Percentiles rank a stretch among this genome's conserved stretches.
phyloP scores from a whole-genome alignment of 2,888 invertebrate species.

The Drosophila antonietae region DNA sequence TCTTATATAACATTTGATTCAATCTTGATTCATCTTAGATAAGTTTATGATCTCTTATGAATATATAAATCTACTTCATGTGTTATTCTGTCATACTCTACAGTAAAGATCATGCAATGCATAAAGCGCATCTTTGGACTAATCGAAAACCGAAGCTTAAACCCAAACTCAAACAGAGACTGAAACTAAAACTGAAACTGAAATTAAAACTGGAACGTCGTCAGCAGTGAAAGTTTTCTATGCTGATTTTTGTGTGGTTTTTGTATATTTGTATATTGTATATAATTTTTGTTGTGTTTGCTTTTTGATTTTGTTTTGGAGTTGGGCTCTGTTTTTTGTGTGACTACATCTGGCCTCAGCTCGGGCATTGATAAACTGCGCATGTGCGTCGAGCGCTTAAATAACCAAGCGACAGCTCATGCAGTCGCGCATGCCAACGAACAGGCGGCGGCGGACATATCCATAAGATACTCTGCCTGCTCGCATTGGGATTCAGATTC shows the following conservation, averaged over 20 bases:
- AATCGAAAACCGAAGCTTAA: conserved; percentile 18
- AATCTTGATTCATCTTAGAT: not conserved
- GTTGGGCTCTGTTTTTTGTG: conserved; percentile 1
- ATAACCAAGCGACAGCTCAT: conserved; percentile 56
- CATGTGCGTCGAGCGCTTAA: conserved; percentile 67
- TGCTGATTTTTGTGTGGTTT: conserved; percentile 50
- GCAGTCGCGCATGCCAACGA: conserved; percentile 68
- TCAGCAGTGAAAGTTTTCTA: conserved; percentile 73
- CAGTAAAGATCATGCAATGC: not conserved
- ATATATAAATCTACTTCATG: not conserved
- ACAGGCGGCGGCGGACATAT: conserved; percentile 29
- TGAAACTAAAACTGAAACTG: conserved; percentile 37
- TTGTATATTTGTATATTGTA: conserved; percentile 1
- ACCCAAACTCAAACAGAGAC: conserved; percentile 14
- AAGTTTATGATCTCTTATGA: no score
- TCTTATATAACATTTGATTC: not conserved
- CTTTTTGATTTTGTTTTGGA: not conserved
- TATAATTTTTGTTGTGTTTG: not conserved
- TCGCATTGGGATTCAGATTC: conserved; percentile 10
- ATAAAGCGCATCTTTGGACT: conserved; percentile 15
- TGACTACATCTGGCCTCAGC: conserved; percentile 21
- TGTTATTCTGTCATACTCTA: not conserved
- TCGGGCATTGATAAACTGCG: conserved; percentile 62
- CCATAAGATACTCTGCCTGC: conserved; percentile 44
- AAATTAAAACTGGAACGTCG: conserved; percentile 48